Evolutionary conservation across 2,113 vertebrate species (phyloP), one percentile per base, ranked within the genome.

Genomic region (Aegithalos caudatus): DNA sequence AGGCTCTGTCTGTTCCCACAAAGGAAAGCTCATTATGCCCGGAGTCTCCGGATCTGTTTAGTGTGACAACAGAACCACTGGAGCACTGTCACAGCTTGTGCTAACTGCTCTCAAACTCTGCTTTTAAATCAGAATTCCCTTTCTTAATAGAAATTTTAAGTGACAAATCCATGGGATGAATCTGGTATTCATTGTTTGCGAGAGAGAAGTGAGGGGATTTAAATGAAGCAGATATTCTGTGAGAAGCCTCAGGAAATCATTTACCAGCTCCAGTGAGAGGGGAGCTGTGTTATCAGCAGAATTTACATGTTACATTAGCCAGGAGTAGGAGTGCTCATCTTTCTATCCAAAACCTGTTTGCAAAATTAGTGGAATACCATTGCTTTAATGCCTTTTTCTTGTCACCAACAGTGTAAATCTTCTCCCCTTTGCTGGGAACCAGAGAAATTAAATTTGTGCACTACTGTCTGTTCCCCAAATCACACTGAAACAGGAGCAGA

Each of bases 271-370:
- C 81, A 42, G 81, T 79, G 65, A 92, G 96, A 44, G 79, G 87
- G 90, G 86, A 95, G 94, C 97, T 51, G 70, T 51, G 79, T 97
- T 97, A 97, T 94, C 97, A 96, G 95, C 94, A 96, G 97, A 97
- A 97, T 97, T 98, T 97, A 94, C 97, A 97, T 92, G 97, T 97
- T 94, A 89, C 97, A 97, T 97, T 97, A 98, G 95, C 94, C 95
- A 97, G 98, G 88, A 97, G 95, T 94, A 94, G 95, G 92, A 97
- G 95, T 92, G 94, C 95, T 97, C 96, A 94, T 97, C 96, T 96
- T 97, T 96, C 95, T 95, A 67, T 81, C 97, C 87, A 54, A 97
- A 97, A 97, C 90, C 94, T 94, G 86, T 96, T 96, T 96, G 94
- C 85, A 96, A 94, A 98, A 97, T 97, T 92, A 97, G 94, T 92